Base-by-base conservation (phyloP, 2,888 invertebrate species). In the Cerastis leucographa region DNA sequence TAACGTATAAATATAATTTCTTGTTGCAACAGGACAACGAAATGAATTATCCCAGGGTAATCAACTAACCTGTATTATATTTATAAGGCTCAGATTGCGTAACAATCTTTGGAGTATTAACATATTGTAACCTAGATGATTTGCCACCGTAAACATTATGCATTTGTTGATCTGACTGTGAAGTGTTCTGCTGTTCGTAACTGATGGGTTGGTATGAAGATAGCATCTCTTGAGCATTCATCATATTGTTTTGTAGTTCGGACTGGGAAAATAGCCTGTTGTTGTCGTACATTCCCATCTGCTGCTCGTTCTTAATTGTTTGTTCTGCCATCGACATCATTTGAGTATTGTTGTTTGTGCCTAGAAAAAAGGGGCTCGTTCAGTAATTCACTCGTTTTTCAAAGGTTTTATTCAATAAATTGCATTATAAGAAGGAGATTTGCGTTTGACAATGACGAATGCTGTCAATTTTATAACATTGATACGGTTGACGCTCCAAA, bases 321-420 rank as follows among this genome's bases (percentile, higher is more conserved):
- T 94, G 95, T 77, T 93, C 94, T 71, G 92, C 86, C 92, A 96
- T 92, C 66, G 94, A 88, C 90, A 95, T 91, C 91, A 96, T 93
- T 90, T 96, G 96, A 91, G 94, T 94, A 93, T 94, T 96, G 88
- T 92, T 95, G 84, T 88, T 94, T 78, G 96, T 92, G 89, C 95
- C 96, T 96, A 81, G 74, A 91, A 91, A 81, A n/a, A 72, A 17
- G 14, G 62, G 22, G 8, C 14, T 49, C 1, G 22, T 22, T 71
- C n/a, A 49, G 22, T 46, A 42, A 59, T 69, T 65, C 3, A n/a
- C 6, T 42, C n/a, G 40, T n/a, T 54, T 46, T 70, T 70, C 5
- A 35, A 22, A 29, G 0, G 14, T 29, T 40, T 54, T 46, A 49
- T 64, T 40, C n/a, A 19, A 46, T n/a, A 9, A 61, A 64, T 49